These are phyloP conservation scores for Zaprionus gabonicus DNA, from an alignment of 1,140 invertebrate species.

Conservation along the genomic window DNA sequence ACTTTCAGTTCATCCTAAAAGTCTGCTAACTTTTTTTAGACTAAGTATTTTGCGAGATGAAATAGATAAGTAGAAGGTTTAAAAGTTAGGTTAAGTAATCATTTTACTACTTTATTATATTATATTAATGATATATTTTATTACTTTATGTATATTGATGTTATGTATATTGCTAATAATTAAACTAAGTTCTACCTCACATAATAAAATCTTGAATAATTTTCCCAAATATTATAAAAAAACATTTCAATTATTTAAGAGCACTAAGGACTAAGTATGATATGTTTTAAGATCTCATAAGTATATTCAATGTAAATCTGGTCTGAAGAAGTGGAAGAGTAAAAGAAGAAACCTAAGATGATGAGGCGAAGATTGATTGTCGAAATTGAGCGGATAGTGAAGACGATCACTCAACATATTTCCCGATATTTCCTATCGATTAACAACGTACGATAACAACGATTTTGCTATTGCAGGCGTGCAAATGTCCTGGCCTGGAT, in stretches of 20 bases:
- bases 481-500: conserved; percentile 81
- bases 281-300: background rate
- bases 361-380: background rate
- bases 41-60: background rate
- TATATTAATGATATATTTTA: background rate
- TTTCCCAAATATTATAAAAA: background rate
- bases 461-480: conserved; percentile 54
- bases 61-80: background rate
- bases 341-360: background rate
- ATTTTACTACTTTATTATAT: background rate
- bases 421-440: background rate
- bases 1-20: background rate
- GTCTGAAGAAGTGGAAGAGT: background rate
- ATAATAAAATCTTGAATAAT: background rate
- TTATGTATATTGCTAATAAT: background rate
- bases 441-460: background rate
- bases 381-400: background rate
- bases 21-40: background rate
- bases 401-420: background rate
- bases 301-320: background rate
- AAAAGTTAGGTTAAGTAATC: background rate
- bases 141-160: background rate
- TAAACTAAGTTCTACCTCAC: conserved; percentile 4
- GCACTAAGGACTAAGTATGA: background rate
- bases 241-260: background rate